These are phyloP conservation scores for Okamejei kenojei DNA, from an alignment of 2,797 vertebrate species.

Conservation along the genomic window DNA sequence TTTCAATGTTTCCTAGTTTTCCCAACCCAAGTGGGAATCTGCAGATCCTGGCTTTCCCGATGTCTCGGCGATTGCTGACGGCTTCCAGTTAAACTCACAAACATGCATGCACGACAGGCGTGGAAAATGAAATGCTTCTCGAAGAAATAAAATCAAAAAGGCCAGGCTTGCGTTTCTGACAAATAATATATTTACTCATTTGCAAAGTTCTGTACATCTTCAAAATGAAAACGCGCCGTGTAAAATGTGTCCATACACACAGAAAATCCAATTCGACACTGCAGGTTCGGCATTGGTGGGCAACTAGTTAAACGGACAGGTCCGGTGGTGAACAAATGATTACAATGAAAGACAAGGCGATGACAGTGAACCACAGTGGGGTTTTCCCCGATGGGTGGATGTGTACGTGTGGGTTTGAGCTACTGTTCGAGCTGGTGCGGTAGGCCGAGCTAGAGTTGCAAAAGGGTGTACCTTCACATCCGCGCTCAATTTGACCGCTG, in stretches of 20 bases:
- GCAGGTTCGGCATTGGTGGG: neutral
- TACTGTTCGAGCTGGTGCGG: constrained; percentile 59
- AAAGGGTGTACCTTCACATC: constrained; percentile 89
- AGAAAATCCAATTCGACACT: neutral
- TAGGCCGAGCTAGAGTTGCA: constrained; percentile 51
- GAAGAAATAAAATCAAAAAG: constrained; percentile 30
- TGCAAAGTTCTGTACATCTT: constrained; percentile 9
- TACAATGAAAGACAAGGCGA: constrained; percentile 50
- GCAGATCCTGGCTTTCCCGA: neutral
- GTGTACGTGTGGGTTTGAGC: constrained; percentile 49
- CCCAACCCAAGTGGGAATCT: neutral
- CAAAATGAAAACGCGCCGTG: neutral
- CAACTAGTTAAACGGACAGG: neutral
- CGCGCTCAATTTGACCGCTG: constrained; percentile 94
- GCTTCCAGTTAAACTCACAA: neutral
- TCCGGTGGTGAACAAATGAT: constrained; percentile 19
- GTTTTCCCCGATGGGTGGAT: constrained; percentile 40
- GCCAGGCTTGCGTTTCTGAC: constrained; percentile 16
- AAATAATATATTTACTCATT: constrained; percentile 30
- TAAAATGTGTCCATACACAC: neutral
- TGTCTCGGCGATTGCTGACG: neutral
- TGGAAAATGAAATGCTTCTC: neutral
- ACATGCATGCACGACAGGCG: neutral
- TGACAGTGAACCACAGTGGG: constrained; percentile 54
- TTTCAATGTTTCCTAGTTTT: neutral